A percentile compares a stretch with the other conserved stretches of the same genome.
Evolutionary conservation across 1,140 invertebrate genomes (phyloP).

Genomic region (Xylocopa sonorina): DNA sequence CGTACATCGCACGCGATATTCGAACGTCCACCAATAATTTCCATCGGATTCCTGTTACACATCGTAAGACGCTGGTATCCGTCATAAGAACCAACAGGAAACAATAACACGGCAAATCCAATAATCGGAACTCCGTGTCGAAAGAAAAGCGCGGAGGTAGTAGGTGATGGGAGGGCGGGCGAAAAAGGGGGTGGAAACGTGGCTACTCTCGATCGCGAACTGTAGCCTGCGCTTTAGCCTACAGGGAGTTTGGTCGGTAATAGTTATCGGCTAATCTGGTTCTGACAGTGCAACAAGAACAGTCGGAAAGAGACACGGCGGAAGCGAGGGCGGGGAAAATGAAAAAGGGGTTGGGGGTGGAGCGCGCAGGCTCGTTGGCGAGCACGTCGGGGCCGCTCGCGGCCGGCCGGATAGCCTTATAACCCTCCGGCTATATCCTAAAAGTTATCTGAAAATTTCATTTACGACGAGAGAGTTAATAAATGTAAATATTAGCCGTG

Average conservation of each 20-base stretch:
- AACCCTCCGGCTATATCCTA: constrained; percentile 79
- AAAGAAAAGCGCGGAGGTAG: no score
- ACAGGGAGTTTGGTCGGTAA: constrained; percentile 42
- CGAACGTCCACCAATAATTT: background rate
- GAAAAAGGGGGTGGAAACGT: constrained; percentile 6
- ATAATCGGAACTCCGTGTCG: background rate
- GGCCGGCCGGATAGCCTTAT: constrained; percentile 74
- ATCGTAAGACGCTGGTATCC: background rate
- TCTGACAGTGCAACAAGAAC: constrained; percentile 70
- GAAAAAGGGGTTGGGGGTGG: constrained; percentile 24
- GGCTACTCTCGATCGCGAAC: constrained; percentile 45
- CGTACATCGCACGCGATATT: no score
- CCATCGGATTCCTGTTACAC: background rate
- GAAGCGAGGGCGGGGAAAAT: constrained; percentile 46
- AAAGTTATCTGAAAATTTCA: constrained; percentile 82
- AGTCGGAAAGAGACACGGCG: constrained; percentile 43
- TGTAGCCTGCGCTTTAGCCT: constrained; percentile 35
- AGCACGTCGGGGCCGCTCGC: constrained; percentile 57
- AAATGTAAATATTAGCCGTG: constrained; percentile 82
- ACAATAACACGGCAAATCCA: background rate
- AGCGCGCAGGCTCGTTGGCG: constrained; percentile 49
- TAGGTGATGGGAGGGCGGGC: background rate
- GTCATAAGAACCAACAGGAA: no score
- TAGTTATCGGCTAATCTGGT: constrained; percentile 76
- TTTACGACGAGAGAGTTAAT: constrained; percentile 81